These are phyloP conservation scores for Natrix natrix DNA, from an alignment of 2,797 vertebrate species.

Conservation along the genomic window DNA sequence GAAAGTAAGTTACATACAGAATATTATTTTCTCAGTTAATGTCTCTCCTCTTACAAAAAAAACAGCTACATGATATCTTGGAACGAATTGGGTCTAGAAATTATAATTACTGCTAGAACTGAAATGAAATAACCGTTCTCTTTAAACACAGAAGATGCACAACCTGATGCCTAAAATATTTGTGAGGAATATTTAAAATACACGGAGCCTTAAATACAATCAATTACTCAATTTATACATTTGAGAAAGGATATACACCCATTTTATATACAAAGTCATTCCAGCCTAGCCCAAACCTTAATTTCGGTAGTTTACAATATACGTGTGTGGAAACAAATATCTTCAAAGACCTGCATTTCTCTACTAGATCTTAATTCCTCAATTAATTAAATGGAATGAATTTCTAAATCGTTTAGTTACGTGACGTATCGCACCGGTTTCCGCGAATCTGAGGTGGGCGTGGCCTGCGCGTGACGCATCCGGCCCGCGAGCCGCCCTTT, in stretches of 20 bases:
- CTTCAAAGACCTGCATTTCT: background rate
- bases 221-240: background rate
- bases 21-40: background rate
- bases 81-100: background rate
- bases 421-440: too few relatives aligned
- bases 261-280: background rate
- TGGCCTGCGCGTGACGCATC: background rate
- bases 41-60: background rate
- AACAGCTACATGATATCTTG: background rate
- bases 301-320: background rate
- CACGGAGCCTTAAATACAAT: background rate
- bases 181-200: background rate
- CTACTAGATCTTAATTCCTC: background rate
- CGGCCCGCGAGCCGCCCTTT: background rate
- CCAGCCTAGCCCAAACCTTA: background rate
- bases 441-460: too few relatives aligned
- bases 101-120: background rate
- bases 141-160: background rate
- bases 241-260: background rate
- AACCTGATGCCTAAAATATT: background rate
- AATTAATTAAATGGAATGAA: background rate
- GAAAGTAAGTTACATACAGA: background rate
- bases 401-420: background rate
- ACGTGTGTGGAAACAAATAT: background rate
- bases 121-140: background rate